phyloP scores from a whole-genome alignment of 2,888 invertebrate species.

The Meghimatium bilineatum region DNA sequence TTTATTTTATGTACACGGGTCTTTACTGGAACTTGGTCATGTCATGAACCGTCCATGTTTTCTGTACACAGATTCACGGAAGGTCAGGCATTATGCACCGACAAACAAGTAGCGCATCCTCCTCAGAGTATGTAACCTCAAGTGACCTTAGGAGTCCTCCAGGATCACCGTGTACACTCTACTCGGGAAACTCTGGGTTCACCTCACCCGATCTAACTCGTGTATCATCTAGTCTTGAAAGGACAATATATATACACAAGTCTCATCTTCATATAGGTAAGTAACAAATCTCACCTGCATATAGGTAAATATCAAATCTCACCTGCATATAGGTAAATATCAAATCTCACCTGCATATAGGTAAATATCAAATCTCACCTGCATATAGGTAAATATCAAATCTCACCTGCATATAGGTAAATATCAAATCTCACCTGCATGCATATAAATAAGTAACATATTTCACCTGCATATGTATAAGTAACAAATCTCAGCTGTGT shows the following conservation, averaged over 20 bases:
- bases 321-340: slow-evolving; percentile 80
- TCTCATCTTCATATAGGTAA: slow-evolving; percentile 80
- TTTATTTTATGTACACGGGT: too few species aligned
- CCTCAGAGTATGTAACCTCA: slow-evolving; percentile 67
- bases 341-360: slow-evolving; percentile 78
- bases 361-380: slow-evolving; percentile 71
- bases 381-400: too few species aligned
- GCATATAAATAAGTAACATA: slow-evolving; percentile 67
- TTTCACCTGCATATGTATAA: slow-evolving; percentile 72
- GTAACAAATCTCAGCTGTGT: slow-evolving; percentile 73
- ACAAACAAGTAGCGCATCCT: slow-evolving; percentile 59
- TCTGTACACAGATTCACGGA: background rate
- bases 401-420: too few species aligned
- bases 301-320: slow-evolving; percentile 77
- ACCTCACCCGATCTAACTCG: slow-evolving; percentile 64
- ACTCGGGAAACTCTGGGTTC: slow-evolving; percentile 63
- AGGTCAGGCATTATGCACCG: slow-evolving; percentile 44
- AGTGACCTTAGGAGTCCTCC: slow-evolving; percentile 72
- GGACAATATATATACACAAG: slow-evolving; percentile 80
- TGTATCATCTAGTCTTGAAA: slow-evolving; percentile 80
- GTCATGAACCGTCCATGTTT: too few species aligned
- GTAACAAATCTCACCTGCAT: slow-evolving; percentile 74
- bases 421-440: too few species aligned
- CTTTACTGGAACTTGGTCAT: too few species aligned
- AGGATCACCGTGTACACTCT: slow-evolving; percentile 58